phyloP scores from a whole-genome alignment of 1,140 invertebrate genomes.

The Habropoda laboriosa region DNA sequence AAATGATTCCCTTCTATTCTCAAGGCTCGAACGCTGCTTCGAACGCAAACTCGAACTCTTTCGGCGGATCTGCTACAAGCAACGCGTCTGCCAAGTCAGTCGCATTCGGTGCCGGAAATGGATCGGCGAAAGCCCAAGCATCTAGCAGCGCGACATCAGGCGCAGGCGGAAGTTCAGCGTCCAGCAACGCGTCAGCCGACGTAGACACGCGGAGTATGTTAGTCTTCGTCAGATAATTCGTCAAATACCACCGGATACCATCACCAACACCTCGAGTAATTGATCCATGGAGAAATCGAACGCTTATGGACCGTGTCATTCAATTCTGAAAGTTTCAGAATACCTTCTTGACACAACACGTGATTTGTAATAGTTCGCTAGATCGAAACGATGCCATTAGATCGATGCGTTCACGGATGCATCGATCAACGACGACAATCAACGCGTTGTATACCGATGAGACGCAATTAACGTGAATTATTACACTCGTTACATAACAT shows the following conservation, averaged over 20 bases:
- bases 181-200: conserved; percentile 57
- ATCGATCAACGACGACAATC: not conserved
- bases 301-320: not conserved
- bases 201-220: conserved; percentile 63
- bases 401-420: not conserved
- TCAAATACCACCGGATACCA: too few species aligned
- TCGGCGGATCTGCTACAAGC: conserved; percentile 17
- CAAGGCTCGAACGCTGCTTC: conserved; percentile 39
- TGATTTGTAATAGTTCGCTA: not conserved
- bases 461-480: not conserved
- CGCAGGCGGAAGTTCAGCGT: conserved; percentile 59
- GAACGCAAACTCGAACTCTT: conserved; percentile 30
- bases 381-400: not conserved
- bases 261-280: not conserved
- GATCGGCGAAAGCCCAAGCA: conserved; percentile 53
- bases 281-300: not conserved
- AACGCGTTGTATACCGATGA: not conserved
- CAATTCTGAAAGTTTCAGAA: not conserved
- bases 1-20: conserved; percentile 54
- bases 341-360: not conserved
- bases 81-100: conserved; percentile 42
- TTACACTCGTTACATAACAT: not conserved
- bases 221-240: conserved; percentile 67
- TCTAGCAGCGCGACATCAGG: conserved; percentile 20
- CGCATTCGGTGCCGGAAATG: conserved; percentile 28